Percentiles rank a stretch among this genome's conserved stretches.
Conservation (phyloP, 30 jellyfish, hydroid and myxozoan genomes). For the Pelagia noctiluca region DNA sequence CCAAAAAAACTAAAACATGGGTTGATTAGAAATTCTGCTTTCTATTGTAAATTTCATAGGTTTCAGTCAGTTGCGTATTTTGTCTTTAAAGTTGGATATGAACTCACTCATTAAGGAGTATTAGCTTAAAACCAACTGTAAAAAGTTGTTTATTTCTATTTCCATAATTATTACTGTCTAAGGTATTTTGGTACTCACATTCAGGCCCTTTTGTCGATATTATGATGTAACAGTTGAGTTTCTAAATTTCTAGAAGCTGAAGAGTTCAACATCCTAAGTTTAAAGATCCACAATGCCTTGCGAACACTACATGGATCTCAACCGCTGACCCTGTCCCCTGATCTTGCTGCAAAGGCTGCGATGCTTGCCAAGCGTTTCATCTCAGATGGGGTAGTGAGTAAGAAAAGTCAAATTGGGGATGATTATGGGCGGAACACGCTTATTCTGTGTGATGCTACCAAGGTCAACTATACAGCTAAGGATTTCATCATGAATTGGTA, state of each 20-base stretch:
- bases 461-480: not conserved
- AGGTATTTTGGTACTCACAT: not conserved
- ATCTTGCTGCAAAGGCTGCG: not conserved
- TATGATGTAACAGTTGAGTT: not conserved
- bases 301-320: slow-evolving; percentile 10
- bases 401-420: not conserved
- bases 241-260: slow-evolving; percentile 34
- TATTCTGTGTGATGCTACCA: not conserved
- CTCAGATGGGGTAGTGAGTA: not conserved
- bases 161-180: too few relatives aligned
- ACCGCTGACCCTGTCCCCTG: not conserved
- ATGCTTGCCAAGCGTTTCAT: not conserved
- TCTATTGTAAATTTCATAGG: too few relatives aligned
- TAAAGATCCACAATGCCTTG: slow-evolving; percentile 6
- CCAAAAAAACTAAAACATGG: too few relatives aligned
- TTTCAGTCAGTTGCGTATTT: not conserved
- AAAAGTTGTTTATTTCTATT: not conserved
- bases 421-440: not conserved
- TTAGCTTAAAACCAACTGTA: not conserved
- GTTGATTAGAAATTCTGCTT: too few relatives aligned
- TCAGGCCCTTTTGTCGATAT: not conserved
- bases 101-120: not conserved
- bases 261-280: slow-evolving; percentile 23
- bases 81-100: not conserved
- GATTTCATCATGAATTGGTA: not conserved